Percentiles rank a stretch among this genome's conserved stretches.
Conservation (phyloP, 2,888 invertebrate genomes). For the Rhabditoides inermis region DNA sequence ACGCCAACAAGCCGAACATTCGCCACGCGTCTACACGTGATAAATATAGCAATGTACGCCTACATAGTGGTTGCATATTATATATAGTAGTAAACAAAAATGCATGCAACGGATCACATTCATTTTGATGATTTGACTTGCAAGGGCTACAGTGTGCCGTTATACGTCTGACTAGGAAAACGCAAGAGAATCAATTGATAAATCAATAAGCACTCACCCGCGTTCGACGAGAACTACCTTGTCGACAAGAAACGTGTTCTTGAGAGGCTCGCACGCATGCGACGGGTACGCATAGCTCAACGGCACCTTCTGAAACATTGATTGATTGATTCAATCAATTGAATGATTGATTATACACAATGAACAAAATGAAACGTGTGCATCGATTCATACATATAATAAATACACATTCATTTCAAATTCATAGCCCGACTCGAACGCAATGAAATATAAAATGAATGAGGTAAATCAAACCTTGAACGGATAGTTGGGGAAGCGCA, state of each 20-base stretch:
- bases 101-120: too few relatives aligned
- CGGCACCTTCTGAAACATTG: constrained; percentile 8
- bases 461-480: constrained; percentile 5
- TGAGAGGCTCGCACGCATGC: constrained; percentile 11
- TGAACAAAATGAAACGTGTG: background rate
- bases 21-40: background rate
- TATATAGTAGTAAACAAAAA: too few relatives aligned
- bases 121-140: too few relatives aligned
- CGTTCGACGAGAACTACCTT: constrained; percentile 12
- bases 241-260: constrained; percentile 3
- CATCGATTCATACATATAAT: background rate
- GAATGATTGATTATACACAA: too few relatives aligned
- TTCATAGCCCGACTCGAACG: too few relatives aligned
- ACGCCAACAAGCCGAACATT: background rate
- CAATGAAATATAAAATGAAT: too few relatives aligned
- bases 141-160: too few relatives aligned
- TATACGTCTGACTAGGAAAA: too few relatives aligned
- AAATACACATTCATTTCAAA: background rate
- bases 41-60: too few relatives aligned
- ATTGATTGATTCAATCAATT: too few relatives aligned
- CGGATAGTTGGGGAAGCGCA: constrained; percentile 7
- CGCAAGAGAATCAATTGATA: too few relatives aligned
- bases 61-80: too few relatives aligned
- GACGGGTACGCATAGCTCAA: constrained; percentile 13
- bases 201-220: constrained; percentile 5